Base-by-base conservation (phyloP, 2,888 invertebrate genomes). In the Dicyrtoma fusca region DNA sequence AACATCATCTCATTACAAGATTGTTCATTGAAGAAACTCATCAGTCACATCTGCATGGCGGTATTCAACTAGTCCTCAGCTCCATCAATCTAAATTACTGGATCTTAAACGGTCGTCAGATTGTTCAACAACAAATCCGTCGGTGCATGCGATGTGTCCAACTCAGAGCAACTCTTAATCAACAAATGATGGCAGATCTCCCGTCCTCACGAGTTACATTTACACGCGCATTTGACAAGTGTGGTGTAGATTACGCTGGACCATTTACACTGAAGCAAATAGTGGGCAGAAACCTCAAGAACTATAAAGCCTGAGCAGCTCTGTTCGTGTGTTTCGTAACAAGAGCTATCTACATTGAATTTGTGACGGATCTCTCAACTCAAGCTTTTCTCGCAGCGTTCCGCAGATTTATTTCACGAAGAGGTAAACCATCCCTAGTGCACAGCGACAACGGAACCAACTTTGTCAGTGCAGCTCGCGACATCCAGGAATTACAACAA, bases 241-340 rank as follows among this genome's bases (percentile, higher is more conserved):
- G 57, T 57, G 57, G 57, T 19, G 62, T 74, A 42, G 74, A 74
- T 45, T 65, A 65, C 19, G 64, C 61, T 34, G 72, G 74, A 4
- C 74, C 71, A 19, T 45, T 65, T 0, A 23, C 51, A 10, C n/a
- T 59, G 0, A 13, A 25, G 10, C 17, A 19, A 17, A 34, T 34
- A 14, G 17, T 34, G 17, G 62, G 62, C 4, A 62, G 62, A 42
- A 19, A 42, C 14, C 26, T 13, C 17, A 26, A 44, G 44, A n/a
- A n/a, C n/a, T 45, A 45, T 13, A 45, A 45, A 13, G 45, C 45
- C 13, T 45, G 13, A 11, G 45, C 13, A 13, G 13, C 11, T 45
- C 45, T 45, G 11, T 45, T 45, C 45, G 45, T 45, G 45, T 45
- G 45, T 45, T 45, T 45, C 45, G 45, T 13, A 45, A 45, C 45